These are phyloP conservation scores for Montifringilla adamsi DNA, from an alignment of 2,113 vertebrate species.

Conservation along the genomic window DNA sequence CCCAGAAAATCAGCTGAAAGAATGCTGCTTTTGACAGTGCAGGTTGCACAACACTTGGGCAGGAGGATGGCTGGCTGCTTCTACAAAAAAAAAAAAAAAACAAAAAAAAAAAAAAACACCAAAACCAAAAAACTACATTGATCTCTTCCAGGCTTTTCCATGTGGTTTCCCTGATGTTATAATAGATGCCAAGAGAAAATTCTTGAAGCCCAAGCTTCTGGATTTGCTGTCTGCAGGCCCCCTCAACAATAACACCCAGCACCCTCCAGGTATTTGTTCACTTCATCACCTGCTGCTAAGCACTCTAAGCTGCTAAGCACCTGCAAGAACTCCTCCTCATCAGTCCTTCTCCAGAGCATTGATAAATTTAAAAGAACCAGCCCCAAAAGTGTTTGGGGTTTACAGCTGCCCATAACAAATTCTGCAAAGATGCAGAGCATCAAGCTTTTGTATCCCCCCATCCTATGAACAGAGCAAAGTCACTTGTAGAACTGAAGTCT, in stretches of 20 bases:
- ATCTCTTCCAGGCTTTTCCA: neutral
- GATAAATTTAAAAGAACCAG: neutral
- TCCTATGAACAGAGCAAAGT: rapidly evolving
- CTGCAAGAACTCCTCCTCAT: neutral
- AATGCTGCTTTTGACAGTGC: rapidly evolving
- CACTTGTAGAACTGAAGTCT: neutral
- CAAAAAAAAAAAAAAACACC: too few relatives aligned
- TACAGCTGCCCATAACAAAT: neutral
- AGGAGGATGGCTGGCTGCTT: neutral
- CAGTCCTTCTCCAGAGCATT: neutral
- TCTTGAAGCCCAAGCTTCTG: neutral
- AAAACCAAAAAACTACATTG: neutral
- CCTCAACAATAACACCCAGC: neutral
- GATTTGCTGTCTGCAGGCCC: neutral
- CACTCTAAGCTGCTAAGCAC: neutral
- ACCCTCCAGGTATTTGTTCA: neutral
- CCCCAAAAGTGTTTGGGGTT: neutral
- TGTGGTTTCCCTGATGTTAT: neutral
- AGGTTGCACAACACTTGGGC: neutral
- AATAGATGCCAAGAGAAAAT: neutral
- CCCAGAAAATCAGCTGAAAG: neutral
- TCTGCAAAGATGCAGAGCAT: neutral
- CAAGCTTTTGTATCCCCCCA: neutral
- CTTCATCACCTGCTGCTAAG: neutral
- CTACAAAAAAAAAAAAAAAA: neutral